Evolutionary conservation across 1,140 invertebrate genomes (phyloP).

Genomic region (Drosophila micromelanica): DNA sequence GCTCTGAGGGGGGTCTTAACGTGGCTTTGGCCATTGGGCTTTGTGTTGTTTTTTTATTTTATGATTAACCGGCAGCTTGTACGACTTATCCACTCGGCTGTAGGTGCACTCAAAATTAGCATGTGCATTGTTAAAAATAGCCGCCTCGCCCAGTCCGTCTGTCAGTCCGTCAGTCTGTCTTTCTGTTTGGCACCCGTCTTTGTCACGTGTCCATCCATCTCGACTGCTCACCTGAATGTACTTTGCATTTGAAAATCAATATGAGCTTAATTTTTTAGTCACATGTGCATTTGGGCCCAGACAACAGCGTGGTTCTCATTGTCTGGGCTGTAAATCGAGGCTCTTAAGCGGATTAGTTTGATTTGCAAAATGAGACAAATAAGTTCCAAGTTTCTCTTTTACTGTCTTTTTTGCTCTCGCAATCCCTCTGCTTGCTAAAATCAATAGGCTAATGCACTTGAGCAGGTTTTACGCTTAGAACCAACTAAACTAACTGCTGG

Average conservation of each 20-base stretch:
- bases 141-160: neutral
- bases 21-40: conserved; percentile 16
- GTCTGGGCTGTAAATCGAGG: conserved; percentile 62
- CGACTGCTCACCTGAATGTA: conserved; percentile 44
- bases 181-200: conserved; percentile 16
- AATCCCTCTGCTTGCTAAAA: conserved; percentile 38
- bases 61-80: conserved; percentile 31
- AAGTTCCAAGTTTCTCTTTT: conserved; percentile 7
- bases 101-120: conserved; percentile 37
- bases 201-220: conserved; percentile 61
- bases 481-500: conserved; percentile 47
- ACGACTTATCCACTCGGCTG: conserved; percentile 56
- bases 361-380: conserved; percentile 54
- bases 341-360: conserved; percentile 79
- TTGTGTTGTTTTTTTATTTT: neutral
- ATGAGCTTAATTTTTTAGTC: conserved; percentile 41
- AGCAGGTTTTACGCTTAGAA: conserved; percentile 25
- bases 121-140: conserved; percentile 39
- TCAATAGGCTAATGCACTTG: conserved; percentile 73
- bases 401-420: conserved; percentile 24
- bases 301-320: conserved; percentile 31
- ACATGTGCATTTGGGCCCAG: conserved; percentile 43
- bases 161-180: neutral
- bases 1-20: conserved; percentile 1
- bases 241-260: conserved; percentile 67